Evolutionary conservation across 2,797 vertebrate genomes (phyloP).

Genomic region (Channallabes apus): DNA sequence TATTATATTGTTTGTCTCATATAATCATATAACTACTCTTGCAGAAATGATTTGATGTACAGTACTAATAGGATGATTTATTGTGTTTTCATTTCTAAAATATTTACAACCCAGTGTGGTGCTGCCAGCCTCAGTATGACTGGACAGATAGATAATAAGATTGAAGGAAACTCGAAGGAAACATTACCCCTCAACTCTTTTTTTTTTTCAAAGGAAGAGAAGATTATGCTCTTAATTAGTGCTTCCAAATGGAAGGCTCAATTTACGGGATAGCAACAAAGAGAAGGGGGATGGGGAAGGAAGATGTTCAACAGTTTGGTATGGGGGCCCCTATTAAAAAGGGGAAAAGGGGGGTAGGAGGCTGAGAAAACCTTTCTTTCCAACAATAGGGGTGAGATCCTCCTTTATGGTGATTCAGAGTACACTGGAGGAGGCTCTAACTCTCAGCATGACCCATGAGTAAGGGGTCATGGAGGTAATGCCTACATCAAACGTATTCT

Average conservation of each 20-base stretch:
- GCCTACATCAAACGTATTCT: conserved; percentile 75
- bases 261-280: conserved; percentile 57
- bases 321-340: conserved; percentile 61
- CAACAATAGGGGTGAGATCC: conserved; percentile 66
- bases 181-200: conserved; percentile 46
- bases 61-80: conserved; percentile 52
- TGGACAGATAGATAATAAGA: conserved; percentile 54
- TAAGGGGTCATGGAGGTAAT: conserved; percentile 73
- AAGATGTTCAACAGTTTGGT: conserved; percentile 67
- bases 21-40: neutral
- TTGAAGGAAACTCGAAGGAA: conserved; percentile 41
- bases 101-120: conserved; percentile 38
- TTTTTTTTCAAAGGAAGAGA: conserved; percentile 54
- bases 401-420: conserved; percentile 51
- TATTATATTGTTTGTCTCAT: neutral
- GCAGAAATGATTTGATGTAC: conserved; percentile 20
- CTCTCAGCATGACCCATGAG: conserved; percentile 55
- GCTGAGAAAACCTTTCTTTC: conserved; percentile 55
- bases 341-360: conserved; percentile 64
- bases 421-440: conserved; percentile 49
- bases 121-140: conserved; percentile 44
- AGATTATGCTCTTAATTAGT: conserved; percentile 61
- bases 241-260: conserved; percentile 57
- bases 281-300: conserved; percentile 58
- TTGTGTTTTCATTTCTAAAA: conserved; percentile 38